These are phyloP conservation scores for Drosophila percnosoma DNA, from an alignment of 2,888 invertebrate genomes.

Conservation along the genomic window DNA sequence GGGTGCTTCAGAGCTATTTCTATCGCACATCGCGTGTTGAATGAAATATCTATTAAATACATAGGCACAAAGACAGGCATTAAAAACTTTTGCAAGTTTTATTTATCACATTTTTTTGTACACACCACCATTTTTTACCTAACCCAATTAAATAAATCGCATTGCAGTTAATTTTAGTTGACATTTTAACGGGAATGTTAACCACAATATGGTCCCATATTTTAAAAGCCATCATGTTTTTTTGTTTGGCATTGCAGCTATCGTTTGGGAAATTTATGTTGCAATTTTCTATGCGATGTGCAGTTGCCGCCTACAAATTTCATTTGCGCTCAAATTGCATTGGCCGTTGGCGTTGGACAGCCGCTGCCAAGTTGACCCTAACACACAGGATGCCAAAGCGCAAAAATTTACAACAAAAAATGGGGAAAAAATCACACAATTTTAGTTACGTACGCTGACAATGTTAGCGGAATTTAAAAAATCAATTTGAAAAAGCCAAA, in stretches of 20 bases:
- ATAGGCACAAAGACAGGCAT: neutral
- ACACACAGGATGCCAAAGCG: constrained; percentile 25
- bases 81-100: neutral
- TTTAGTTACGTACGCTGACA: constrained; percentile 32
- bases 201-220: constrained; percentile 58
- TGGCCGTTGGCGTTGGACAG: constrained; percentile 56
- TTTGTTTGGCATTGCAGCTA: constrained; percentile 18
- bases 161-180: constrained; percentile 64
- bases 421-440: neutral
- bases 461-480: constrained; percentile 64
- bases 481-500: constrained; percentile 65
- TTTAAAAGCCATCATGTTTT: constrained; percentile 27
- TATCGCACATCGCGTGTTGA: constrained; percentile 11
- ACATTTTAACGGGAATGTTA: constrained; percentile 67
- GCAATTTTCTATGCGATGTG: constrained; percentile 72
- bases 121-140: neutral
- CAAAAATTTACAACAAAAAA: constrained; percentile 5
- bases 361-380: constrained; percentile 64
- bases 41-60: neutral
- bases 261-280: constrained; percentile 56
- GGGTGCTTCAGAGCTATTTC: neutral
- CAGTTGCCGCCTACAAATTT: constrained; percentile 51
- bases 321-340: constrained; percentile 61
- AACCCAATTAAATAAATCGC: constrained; percentile 56
- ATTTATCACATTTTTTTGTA: neutral